Conservation (phyloP, 2,113 vertebrate species). For the Aldabrachelys gigantea region DNA sequence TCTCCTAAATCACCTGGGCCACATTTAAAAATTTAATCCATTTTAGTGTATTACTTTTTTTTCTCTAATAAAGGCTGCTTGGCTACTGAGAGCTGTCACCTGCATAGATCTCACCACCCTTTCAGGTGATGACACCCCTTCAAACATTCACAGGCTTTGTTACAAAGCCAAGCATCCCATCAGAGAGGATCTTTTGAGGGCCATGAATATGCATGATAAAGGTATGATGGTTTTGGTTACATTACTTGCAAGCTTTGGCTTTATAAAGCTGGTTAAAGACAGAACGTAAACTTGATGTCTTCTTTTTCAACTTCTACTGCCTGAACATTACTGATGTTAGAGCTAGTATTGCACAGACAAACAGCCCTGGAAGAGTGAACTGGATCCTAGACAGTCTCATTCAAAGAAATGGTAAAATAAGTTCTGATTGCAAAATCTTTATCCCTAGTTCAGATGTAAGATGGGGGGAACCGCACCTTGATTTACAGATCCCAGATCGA, state of each 20-base stretch:
- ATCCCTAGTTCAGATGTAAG: background rate
- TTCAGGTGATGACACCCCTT: slow-evolving; percentile 91
- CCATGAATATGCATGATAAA: slow-evolving; percentile 89
- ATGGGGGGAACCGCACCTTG: background rate
- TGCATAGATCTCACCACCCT: slow-evolving; percentile 96
- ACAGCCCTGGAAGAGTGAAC: background rate
- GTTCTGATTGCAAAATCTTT: background rate
- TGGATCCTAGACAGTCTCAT: background rate
- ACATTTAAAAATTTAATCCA: background rate
- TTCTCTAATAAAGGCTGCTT: slow-evolving; percentile 84
- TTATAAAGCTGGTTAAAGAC: background rate
- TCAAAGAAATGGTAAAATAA: background rate
- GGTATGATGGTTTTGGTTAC: slow-evolving; percentile 71
- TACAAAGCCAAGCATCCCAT: slow-evolving; percentile 93
- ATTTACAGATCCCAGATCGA: background rate
- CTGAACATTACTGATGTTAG: background rate
- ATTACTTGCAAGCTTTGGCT: background rate
- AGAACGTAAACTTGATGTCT: background rate
- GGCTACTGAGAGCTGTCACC: slow-evolving; percentile 92
- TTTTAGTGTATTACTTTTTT: background rate
- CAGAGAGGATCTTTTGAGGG: slow-evolving; percentile 85
- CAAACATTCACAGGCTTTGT: slow-evolving; percentile 91
- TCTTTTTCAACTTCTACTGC: background rate
- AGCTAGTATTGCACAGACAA: background rate
- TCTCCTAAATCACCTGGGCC: background rate